These are phyloP conservation scores for Caprella mutica DNA, from an alignment of 2,888 invertebrate species.

Conservation along the genomic window DNA sequence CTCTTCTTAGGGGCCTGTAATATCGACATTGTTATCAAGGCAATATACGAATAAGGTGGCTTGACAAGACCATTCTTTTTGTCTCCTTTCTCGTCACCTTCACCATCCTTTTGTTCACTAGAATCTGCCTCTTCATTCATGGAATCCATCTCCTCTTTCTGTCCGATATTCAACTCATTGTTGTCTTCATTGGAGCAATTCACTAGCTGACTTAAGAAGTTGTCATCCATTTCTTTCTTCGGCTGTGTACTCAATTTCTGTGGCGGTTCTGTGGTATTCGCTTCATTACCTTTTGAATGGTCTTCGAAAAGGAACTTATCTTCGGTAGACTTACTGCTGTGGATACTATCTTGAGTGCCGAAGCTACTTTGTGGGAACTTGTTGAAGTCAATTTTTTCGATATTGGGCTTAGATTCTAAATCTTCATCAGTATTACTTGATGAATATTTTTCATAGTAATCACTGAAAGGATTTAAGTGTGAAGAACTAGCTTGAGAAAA, in stretches of 20 bases:
- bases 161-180: neutral
- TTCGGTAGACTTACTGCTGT: too few species aligned
- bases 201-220: neutral
- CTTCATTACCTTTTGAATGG: too few species aligned
- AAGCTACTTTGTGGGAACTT: too few species aligned
- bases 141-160: constrained; percentile 1
- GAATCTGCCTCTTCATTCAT: neutral
- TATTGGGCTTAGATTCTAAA: constrained; percentile 1
- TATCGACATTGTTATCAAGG: constrained; percentile 97
- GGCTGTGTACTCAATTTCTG: neutral
- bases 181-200: neutral
- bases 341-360: too few species aligned
- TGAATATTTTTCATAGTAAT: neutral
- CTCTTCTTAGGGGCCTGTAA: constrained; percentile 92
- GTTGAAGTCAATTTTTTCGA: neutral
- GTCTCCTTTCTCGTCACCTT: constrained; percentile 39
- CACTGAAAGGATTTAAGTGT: neutral
- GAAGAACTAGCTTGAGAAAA: neutral
- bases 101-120: constrained; percentile 5
- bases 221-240: constrained; percentile 8
- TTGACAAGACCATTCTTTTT: constrained; percentile 57
- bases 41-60: constrained; percentile 98
- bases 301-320: too few species aligned
- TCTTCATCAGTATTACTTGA: neutral
- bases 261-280: neutral